Evolutionary conservation across 2,113 vertebrate genomes (phyloP).

Genomic region (Platanista minor): DNA sequence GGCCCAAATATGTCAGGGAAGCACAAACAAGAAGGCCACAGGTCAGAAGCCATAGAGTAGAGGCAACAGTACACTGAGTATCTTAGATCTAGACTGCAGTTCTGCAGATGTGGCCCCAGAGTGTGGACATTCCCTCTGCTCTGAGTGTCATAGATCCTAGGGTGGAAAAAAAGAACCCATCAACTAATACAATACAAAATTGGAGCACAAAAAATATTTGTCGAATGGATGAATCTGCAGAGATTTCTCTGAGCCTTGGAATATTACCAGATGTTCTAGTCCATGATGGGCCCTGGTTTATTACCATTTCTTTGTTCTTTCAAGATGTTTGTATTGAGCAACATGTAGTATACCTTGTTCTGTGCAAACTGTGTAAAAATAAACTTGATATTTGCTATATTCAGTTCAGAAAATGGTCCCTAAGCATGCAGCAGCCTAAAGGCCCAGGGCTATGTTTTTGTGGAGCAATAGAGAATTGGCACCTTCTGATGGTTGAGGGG

Average conservation of each 20-base stretch:
- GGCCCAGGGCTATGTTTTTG: neutral
- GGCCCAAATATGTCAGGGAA: neutral
- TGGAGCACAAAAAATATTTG: neutral
- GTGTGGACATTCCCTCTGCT: neutral
- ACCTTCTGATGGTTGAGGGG: neutral
- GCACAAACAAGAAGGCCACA: neutral
- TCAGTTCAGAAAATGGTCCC: neutral
- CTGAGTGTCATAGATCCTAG: neutral
- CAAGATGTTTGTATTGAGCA: neutral
- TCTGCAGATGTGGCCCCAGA: neutral
- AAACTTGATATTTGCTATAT: neutral
- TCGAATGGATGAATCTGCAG: neutral
- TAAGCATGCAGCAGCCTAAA: neutral
- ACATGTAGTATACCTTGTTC: neutral
- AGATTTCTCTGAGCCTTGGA: neutral
- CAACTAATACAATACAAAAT: neutral
- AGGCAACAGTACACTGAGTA: fast-evolving
- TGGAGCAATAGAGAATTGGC: neutral
- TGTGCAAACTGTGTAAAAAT: neutral
- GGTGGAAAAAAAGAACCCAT: neutral
- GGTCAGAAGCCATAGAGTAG: neutral
- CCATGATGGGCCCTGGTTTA: neutral
- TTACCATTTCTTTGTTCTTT: neutral
- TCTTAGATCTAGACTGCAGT: neutral
- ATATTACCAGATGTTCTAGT: neutral